Base-by-base conservation (phyloP, 2,888 invertebrate genomes). In the Mantis religiosa region DNA sequence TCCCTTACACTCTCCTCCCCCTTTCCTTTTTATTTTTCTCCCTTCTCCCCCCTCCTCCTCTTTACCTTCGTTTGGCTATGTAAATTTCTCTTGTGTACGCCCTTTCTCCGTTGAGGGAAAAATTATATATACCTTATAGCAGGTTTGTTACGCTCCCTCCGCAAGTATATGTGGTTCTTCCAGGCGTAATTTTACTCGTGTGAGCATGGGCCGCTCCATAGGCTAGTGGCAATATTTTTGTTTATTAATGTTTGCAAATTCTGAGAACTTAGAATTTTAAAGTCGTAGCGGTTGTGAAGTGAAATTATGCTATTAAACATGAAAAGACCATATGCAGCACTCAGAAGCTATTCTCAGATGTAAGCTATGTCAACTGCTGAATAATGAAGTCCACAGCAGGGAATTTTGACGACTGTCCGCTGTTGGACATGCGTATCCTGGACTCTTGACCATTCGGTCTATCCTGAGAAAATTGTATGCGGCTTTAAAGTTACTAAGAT, bases 1-100 rank as follows among this genome's bases (percentile, higher is more conserved):
- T 71, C 54, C 54, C 54, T 71, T 71, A 71, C 54, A 25, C 54
- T 71, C 15, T 71, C 54, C 54, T 25, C 54, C 54, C 54, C 14
- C 82, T 82, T 82, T 82, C 82, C 82, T 87, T 87, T 87, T 87
- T 82, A 34, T 87, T 82, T 87, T 87, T 82, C 34, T 82, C 82
- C 82, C 82, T 87, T 82, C 82, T 34, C 34, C 87, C 82, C 41
- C 41, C 54, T 71, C 54, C 54, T 71, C 82, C 87, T 87, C 87
- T 87, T 87, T 87, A 87, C 87, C 87, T 87, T 87, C 82, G 54
- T 82, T 86, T 86, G 81, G 81, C 27, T 87, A 87, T 87, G 87
- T 87, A 87, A 87, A 87, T 87, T 87, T 87, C 82, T 82, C 82
- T 87, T 27, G 82, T 82, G 54, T 28, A 82, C 54, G 54, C 54